Base-by-base conservation (phyloP, 2,797 vertebrate species). In the Sparus aurata region DNA sequence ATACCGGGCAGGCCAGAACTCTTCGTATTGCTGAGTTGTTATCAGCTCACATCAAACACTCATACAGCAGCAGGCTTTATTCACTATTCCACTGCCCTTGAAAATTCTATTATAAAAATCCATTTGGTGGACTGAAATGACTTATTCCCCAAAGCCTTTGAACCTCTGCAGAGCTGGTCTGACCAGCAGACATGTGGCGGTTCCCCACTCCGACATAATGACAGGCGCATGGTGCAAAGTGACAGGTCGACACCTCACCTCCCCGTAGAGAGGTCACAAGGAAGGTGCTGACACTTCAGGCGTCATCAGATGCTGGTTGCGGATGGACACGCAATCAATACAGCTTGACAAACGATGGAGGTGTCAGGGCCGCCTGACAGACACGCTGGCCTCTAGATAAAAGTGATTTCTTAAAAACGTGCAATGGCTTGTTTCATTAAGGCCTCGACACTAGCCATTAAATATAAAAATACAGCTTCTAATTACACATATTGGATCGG, bases 81-180 rank as follows among this genome's bases (percentile, higher is more conserved):
- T 90, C 91, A 87, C 85, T 58, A 78, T 85, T 75, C 72, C 70
- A 13, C 87, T 86, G 88, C 86, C 90, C 89, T 92, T 93, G 89
- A 91, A 90, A 88, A 90, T 90, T 90, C 82, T 86, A 91, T 93
- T 91, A 92, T 75, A 89, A 79, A 91, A 92, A 93, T 92, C 88
- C 88, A 92, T 91, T 92, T 84, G 86, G 65, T 73, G 73, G 75
- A 85, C 82, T 78, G 86, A 88, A 86, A 90, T 86, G 79, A 89
- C 88, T 90, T 88, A 87, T 90, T 90, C 82, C 90, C 89, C 9
- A 63, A 84, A 90, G 89, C 82, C 85, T 89, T 73, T 90, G 88
- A 91, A 91, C 80, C 85, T 79, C 74, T 63, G 80, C 74, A 49
- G 84, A 79, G 85, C 80, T 17, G 65, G 55, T 86, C 79, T 46